These are phyloP conservation scores for Sesia bembeciformis DNA, from an alignment of 2,888 invertebrate species.

Conservation along the genomic window DNA sequence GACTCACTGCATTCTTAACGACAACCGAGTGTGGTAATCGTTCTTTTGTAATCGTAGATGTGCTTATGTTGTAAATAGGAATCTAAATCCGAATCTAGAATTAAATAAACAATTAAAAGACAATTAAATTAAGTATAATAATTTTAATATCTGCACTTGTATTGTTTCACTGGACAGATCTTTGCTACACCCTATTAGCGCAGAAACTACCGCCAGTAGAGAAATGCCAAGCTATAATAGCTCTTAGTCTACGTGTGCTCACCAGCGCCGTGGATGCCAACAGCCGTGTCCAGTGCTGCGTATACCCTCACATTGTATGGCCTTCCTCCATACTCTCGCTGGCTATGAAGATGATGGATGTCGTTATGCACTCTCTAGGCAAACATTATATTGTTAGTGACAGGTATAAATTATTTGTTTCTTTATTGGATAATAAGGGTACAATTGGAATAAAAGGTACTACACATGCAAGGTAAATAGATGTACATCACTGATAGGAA, in stretches of 20 bases:
- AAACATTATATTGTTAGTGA: slow-evolving; percentile 39
- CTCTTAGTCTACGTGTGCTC: slow-evolving; percentile 33
- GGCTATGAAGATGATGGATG: slow-evolving; percentile 31
- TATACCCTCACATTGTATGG: slow-evolving; percentile 46
- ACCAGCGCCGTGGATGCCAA: slow-evolving; percentile 23
- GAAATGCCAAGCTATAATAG: slow-evolving; percentile 39
- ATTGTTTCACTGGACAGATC: slow-evolving; percentile 23
- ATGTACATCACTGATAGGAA: too few species aligned
- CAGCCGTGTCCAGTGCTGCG: slow-evolving; percentile 25
- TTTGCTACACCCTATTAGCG: slow-evolving; percentile 36
- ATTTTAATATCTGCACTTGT: neutral
- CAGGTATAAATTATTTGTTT: slow-evolving; percentile 21
- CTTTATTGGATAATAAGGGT: too few species aligned
- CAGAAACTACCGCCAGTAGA: slow-evolving; percentile 46
- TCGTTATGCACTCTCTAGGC: slow-evolving; percentile 30
- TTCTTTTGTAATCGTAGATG: too few species aligned
- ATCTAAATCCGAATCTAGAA: too few species aligned
- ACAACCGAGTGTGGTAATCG: too few species aligned
- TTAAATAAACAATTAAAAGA: too few species aligned
- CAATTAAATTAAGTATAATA: too few species aligned
- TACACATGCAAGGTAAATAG: too few species aligned
- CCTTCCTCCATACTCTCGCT: slow-evolving; percentile 27
- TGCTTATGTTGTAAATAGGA: too few species aligned
- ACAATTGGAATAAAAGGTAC: too few species aligned
- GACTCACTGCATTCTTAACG: too few species aligned